Evolutionary conservation across 2,113 vertebrate species (phyloP).

Genomic region (Columbina picui): DNA sequence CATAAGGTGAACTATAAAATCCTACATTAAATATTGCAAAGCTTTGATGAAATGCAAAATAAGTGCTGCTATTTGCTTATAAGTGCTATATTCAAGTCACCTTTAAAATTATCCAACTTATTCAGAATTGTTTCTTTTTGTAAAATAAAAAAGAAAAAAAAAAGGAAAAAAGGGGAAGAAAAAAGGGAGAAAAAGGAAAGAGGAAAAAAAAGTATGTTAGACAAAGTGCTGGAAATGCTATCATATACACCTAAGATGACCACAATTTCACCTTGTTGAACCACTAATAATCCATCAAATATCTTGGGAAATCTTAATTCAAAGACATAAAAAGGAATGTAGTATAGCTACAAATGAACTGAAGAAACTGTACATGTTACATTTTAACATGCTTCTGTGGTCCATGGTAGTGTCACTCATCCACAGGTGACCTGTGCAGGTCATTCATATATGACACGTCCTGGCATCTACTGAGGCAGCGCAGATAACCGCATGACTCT

Average conservation of each 20-base stretch:
- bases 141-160: background rate
- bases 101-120: background rate
- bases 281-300: background rate
- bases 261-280: background rate
- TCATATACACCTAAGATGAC: background rate
- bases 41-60: background rate
- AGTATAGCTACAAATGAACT: background rate
- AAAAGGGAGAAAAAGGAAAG: no score
- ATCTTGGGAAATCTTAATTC: background rate
- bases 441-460: background rate
- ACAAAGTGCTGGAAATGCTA: background rate
- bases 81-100: background rate
- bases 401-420: background rate
- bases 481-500: background rate
- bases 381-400: background rate
- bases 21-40: background rate
- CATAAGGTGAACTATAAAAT: background rate
- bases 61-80: background rate
- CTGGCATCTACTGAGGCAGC: background rate
- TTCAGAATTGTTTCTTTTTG: background rate
- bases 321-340: background rate
- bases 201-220: background rate
- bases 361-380: background rate
- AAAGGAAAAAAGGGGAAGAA: no score
- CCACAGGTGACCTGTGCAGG: background rate